phyloP scores from a whole-genome alignment of 37 sponge, comb jelly and placozoan genomes.

The Trichoplax adhaerens region DNA sequence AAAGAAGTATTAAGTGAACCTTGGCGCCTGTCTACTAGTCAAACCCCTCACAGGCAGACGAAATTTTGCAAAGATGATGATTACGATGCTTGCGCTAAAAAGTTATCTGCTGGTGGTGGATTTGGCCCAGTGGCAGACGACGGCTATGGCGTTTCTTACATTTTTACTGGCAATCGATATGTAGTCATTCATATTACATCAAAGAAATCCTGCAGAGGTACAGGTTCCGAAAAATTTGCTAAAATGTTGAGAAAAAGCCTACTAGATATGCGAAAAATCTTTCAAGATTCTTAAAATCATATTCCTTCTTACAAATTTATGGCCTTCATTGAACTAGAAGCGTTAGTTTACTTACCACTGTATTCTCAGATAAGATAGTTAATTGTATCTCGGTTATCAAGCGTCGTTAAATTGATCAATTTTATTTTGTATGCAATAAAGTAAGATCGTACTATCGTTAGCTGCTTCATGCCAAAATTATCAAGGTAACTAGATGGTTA shows the following conservation, averaged over 20 bases:
- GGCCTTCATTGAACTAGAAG: too few relatives aligned
- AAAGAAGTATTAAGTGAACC: constrained; percentile 68
- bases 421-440: too few relatives aligned
- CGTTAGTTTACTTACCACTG: too few relatives aligned
- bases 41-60: constrained; percentile 41
- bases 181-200: not conserved
- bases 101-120: constrained; percentile 70
- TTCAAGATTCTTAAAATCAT: too few relatives aligned
- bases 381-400: too few relatives aligned
- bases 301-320: too few relatives aligned
- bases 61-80: constrained; percentile 13
- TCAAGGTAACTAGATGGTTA: too few relatives aligned
- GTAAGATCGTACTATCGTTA: too few relatives aligned
- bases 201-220: constrained; percentile 26
- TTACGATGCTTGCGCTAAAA: too few relatives aligned
- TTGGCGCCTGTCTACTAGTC: constrained; percentile 70
- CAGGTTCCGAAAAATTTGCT: constrained; percentile 22
- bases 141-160: constrained; percentile 98
- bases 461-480: too few relatives aligned
- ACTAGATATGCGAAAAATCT: constrained; percentile 33
- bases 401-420: too few relatives aligned
- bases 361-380: too few relatives aligned
- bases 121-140: constrained; percentile 93
- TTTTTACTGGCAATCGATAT: constrained; percentile 42
- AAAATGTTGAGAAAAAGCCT: constrained; percentile 14